Evolutionary conservation across 2,113 vertebrate genomes (phyloP).

Genomic region (Andinoacara biseriatus): DNA sequence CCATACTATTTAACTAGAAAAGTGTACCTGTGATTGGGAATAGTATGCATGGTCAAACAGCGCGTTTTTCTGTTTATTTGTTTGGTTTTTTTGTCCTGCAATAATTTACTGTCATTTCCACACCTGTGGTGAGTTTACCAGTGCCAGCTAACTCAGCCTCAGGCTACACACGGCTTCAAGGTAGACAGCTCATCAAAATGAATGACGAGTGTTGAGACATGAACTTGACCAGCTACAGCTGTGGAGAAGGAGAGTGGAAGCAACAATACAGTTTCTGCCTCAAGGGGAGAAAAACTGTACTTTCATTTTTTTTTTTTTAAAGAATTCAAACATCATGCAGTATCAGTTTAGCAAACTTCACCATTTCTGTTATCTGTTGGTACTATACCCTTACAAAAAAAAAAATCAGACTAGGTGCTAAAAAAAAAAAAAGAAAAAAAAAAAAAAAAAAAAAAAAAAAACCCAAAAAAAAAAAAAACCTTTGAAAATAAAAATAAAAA

Average conservation of each 20-base stretch:
- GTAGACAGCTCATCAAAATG: slow-evolving; percentile 56
- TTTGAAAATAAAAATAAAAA: slow-evolving; percentile 11
- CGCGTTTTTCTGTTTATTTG: background rate
- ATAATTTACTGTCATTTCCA: slow-evolving; percentile 24
- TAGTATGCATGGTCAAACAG: background rate
- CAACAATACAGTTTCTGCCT: slow-evolving; percentile 13
- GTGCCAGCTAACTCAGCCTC: slow-evolving; percentile 21
- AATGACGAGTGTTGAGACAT: slow-evolving; percentile 22
- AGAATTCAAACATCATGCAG: slow-evolving; percentile 22
- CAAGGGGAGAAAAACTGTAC: slow-evolving; percentile 4
- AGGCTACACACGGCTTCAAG: slow-evolving; percentile 29
- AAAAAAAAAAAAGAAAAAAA: background rate
- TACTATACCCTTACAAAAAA: background rate
- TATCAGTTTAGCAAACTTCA: background rate
- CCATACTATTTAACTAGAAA: background rate
- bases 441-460: background rate
- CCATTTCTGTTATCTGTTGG: background rate
- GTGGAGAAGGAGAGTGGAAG: background rate
- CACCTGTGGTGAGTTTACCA: slow-evolving; percentile 37
- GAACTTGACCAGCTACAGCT: slow-evolving; percentile 42
- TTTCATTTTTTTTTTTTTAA: slow-evolving; percentile 7
- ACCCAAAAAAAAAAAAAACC: no score
- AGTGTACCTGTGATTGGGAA: background rate
- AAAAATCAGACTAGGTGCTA: background rate
- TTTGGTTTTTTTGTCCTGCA: background rate